phyloP scores from a whole-genome alignment of 2,797 vertebrate species.

The Danio aesculapii region DNA sequence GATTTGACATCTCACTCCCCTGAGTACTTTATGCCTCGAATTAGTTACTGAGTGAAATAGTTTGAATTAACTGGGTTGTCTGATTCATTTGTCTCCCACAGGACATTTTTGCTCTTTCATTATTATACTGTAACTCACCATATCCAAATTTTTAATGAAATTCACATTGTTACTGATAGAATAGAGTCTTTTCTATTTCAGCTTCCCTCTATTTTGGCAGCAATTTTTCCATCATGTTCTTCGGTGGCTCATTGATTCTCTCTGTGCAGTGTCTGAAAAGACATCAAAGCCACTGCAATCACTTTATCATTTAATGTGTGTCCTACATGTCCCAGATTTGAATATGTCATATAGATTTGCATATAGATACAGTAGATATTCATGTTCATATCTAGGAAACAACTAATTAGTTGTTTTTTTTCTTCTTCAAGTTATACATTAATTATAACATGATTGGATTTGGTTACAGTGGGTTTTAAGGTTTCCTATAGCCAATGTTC shows the following conservation, averaged over 20 bases:
- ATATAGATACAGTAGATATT: constrained; percentile 1
- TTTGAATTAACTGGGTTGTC: neutral
- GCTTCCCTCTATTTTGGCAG: constrained; percentile 13
- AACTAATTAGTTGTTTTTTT: no score
- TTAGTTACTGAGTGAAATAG: no score
- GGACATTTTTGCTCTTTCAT: neutral
- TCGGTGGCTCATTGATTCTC: constrained; percentile 32
- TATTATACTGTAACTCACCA: constrained; percentile 22
- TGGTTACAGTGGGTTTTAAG: constrained; percentile 1
- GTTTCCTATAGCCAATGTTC: neutral
- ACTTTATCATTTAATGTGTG: constrained; percentile 16
- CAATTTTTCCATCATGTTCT: constrained; percentile 21
- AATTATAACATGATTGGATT: neutral
- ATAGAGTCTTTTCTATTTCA: constrained; percentile 26
- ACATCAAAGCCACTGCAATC: constrained; percentile 24
- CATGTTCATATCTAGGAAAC: neutral
- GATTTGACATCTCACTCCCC: no score
- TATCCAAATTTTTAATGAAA: constrained; percentile 36
- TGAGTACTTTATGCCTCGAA: no score
- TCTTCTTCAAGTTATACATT: constrained; percentile 1
- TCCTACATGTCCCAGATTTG: constrained; percentile 2
- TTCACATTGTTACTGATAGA: constrained; percentile 42
- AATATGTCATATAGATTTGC: constrained; percentile 3
- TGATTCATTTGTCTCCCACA: neutral
- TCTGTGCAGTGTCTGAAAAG: constrained; percentile 30